A percentile compares a stretch with the other conserved stretches of the same genome.
phyloP scores from a whole-genome alignment of 1,140 invertebrate genomes.

The Leucophenga varia region DNA sequence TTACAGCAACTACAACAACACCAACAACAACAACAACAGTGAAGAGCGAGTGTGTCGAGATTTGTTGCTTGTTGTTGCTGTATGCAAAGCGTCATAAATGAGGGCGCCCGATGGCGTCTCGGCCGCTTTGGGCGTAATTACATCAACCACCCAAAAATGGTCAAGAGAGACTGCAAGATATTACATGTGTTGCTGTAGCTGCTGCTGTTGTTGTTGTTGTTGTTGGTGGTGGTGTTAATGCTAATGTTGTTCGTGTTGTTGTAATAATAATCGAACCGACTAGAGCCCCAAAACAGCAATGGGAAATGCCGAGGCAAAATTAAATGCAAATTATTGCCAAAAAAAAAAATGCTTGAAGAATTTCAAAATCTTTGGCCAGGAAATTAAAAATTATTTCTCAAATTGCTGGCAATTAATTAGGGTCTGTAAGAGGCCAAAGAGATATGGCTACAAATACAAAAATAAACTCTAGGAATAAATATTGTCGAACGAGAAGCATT shows the following conservation, averaged over 20 bases:
- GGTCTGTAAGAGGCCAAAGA: no score
- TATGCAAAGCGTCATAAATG: constrained; percentile 52
- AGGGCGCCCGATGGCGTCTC: constrained; percentile 32
- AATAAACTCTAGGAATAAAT: no score
- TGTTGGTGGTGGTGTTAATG: constrained; percentile 9
- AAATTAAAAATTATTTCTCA: constrained; percentile 10
- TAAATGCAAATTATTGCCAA: constrained; percentile 42
- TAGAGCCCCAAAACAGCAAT: constrained; percentile 7
- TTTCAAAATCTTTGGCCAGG: constrained; percentile 9
- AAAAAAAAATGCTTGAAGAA: constrained; percentile 15
- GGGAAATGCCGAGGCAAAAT: constrained; percentile 29
- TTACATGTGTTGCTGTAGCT: constrained; percentile 22
- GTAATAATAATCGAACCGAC: constrained; percentile 17
- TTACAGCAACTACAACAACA: constrained; percentile 34
- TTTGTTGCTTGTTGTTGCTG: constrained; percentile 29
- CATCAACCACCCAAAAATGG: constrained; percentile 45
- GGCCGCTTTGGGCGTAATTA: constrained; percentile 47
- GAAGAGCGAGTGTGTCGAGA: constrained; percentile 1
- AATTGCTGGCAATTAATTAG: no score
- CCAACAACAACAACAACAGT: constrained; percentile 25
- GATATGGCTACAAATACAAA: no score
- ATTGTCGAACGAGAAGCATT: no score
- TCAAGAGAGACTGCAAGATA: constrained; percentile 48
- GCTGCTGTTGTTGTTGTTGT: constrained; percentile 18
- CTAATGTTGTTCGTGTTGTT: constrained; percentile 19